Conservation (phyloP, 2,888 invertebrate genomes). For the Nymphalis c-album region DNA sequence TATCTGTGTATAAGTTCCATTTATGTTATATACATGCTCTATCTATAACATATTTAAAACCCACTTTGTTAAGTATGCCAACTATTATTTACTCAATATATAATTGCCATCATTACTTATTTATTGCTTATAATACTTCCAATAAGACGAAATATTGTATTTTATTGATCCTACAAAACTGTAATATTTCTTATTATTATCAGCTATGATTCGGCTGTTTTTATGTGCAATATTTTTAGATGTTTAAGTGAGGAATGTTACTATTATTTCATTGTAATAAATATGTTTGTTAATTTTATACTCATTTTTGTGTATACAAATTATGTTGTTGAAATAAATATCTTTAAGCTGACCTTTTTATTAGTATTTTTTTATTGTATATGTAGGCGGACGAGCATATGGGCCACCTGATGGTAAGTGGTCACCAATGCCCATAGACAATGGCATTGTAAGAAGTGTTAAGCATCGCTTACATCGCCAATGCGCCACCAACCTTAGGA, state of each 20-base stretch:
- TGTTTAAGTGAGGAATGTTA: constrained; percentile 15
- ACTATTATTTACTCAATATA: not conserved
- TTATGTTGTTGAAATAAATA: constrained; percentile 21
- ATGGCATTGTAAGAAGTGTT: no score
- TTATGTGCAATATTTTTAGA: constrained; percentile 62
- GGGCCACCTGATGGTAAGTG: no score
- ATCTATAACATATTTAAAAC: no score
- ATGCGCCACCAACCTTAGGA: no score
- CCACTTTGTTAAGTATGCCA: not conserved
- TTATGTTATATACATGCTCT: no score
- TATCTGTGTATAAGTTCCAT: no score
- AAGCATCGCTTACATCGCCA: no score
- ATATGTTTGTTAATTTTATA: constrained; percentile 10
- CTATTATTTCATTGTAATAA: constrained; percentile 13
- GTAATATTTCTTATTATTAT: constrained; percentile 27
- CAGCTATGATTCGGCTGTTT: constrained; percentile 46
- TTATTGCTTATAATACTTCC: constrained; percentile 12
- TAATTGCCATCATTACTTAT: not conserved
- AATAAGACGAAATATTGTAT: not conserved
- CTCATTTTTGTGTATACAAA: constrained; percentile 7
- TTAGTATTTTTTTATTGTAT: no score
- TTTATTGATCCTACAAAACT: constrained; percentile 10
- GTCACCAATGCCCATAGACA: no score
- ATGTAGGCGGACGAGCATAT: no score
- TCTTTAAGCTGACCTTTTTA: constrained; percentile 13